Base-by-base conservation (phyloP, 2,797 vertebrate genomes). In the Valencia hispanica region DNA sequence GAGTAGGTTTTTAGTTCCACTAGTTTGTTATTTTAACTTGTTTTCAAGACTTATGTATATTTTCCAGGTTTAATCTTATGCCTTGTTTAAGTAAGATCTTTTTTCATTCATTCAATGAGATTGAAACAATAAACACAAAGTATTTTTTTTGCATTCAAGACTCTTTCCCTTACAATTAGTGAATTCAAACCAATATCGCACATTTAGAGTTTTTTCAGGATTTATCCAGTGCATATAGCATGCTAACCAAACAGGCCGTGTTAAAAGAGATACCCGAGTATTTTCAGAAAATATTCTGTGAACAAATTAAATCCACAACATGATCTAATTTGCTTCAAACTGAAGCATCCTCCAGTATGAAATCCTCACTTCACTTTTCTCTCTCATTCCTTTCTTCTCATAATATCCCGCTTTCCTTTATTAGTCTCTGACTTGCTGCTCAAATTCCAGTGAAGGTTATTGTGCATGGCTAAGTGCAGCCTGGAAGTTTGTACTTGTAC, bases 401-500 rank as follows among this genome's bases (percentile, higher is more conserved):
- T 68, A n/a, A 34, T 77, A 70, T 59, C 77, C 51, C 7, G 4
- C 77, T 75, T 30, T 1, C n/a, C 72, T 68, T 53, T 59, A 22
- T 61, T 50, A 59, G 73, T 69, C 34, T 70, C 50, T 59, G 22
- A 70, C 68, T 68, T 5, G 0, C 4, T 70, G 47, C 47, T 59
- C 27, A 80, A 76, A 85, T 77, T 73, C 5, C 17, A 17, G 3
- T 48, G 14, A 50, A n/a, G n/a, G n/a, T n/a, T n/a, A n/a, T n/a
- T n/a, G n/a, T n/a, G n/a, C n/a, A n/a, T n/a, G n/a, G n/a, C n/a
- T n/a, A n/a, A n/a, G n/a, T n/a, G n/a, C n/a, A n/a, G n/a, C n/a
- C n/a, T n/a, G n/a, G 43, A 75, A 73, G 75, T 78, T 48, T 48
- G 47, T 48, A 48, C 83, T 83, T 86, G 0, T 74, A 73, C 77